Base-by-base conservation (phyloP, 2,888 invertebrate species). In the Plusia festucae region DNA sequence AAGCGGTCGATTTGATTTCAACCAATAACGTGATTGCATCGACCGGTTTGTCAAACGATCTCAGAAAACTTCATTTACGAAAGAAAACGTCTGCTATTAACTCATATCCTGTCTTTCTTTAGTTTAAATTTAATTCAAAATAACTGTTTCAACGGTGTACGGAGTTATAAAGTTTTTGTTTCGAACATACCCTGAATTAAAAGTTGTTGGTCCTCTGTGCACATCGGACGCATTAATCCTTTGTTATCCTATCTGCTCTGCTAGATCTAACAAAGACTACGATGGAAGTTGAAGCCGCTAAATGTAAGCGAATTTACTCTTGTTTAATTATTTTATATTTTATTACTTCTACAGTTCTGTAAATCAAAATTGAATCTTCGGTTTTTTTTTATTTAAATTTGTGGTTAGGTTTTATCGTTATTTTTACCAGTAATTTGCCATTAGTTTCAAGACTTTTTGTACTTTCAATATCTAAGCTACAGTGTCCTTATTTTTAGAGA, bases 251-350 rank as follows among this genome's bases (percentile, higher is more conserved):
- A 40, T 73, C 72, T 78, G 76, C 79, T 79, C 63, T 71, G 68
- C 59, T 63, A 76, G 62, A 64, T 68, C 66, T 70, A 74, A 75
- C 79, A 67, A 78, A 80, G 76, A 70, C 68, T 71, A 88, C 83
- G 65, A 94, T 94, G 94, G 94, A 94, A 89, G 87, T 94, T 78
- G 91, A 90, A 86, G 91, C 84, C 46, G 91, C 82, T 62, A 92
- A 92, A 91, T 87, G 94, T 94, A 82, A 93, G 94, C 92, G 55
- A 6, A 59, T 61, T 76, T 75, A 64, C 64, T 60, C 65, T 65
- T 44, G 65, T 63, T 52, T 63, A 18, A 44, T 64, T 78, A 11
- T 30, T 55, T 51, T 7, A 54, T 32, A 55, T 27, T 11, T 20
- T 18, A 49, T 18, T 11, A 20, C 8, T 49, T 20, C 0, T 49